Base-by-base conservation (phyloP, 2,113 vertebrate species). In the Aegotheles bennettii region DNA sequence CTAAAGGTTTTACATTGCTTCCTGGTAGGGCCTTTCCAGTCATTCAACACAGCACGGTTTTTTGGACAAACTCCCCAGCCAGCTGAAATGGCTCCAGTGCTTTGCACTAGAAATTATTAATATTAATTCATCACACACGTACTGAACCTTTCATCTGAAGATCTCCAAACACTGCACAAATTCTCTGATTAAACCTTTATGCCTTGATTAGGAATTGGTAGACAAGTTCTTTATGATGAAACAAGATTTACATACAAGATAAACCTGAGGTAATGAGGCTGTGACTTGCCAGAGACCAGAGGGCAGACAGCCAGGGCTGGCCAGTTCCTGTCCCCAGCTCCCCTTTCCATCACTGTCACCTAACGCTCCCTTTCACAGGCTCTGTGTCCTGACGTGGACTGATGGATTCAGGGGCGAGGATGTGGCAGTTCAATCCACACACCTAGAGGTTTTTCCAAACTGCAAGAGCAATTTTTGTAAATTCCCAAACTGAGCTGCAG, bases 121-220 rank as follows among this genome's bases (percentile, higher is more conserved):
- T 56, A 90, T 61, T 89, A 76, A 71, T 50, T 64, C 43, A 45
- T 45, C 73, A 79, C 80, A 31, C 40, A 78, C 69, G 85, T 57
- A 89, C 59, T 6, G 0, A 74, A 6, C 54, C 80, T 68, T 84
- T 75, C 76, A 75, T 57, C 76, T 75, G 69, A 48, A 86, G 40
- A 90, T 78, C 92, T 94, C 91, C 89, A 87, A 85, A 79, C 65
- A 71, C 81, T 21, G 38, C 75, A 67, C 84, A 88, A 90, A 94
- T 70, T 63, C 71, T 56, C 83, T 86, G 56, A 64, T 94, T 92
- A 92, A 74, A 54, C 54, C 76, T 81, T 75, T 78, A 67, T 1
- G 28, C 85, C 88, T 80, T 84, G 90, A 91, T 95, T 91, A 90
- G 87, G 68, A 65, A 36, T 38, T 12, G 65, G 65, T 29, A 79